Evolutionary conservation across 2,113 vertebrate genomes (phyloP).

Genomic region (Numenius arquata): DNA sequence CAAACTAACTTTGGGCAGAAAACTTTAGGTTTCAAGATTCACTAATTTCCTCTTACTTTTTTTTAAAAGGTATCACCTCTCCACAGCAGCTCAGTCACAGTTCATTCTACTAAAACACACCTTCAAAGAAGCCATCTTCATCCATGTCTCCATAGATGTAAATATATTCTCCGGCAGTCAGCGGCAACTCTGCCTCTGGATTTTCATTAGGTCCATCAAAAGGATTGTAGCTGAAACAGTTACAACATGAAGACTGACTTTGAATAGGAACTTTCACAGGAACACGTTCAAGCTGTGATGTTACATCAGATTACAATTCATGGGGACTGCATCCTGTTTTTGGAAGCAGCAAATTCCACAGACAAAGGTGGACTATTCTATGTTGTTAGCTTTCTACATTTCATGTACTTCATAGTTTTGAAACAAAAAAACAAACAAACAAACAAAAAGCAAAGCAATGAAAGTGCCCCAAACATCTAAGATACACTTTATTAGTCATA

Average conservation of each 20-base stretch:
- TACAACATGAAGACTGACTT: neutral
- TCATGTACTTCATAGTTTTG: neutral
- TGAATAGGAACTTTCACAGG: neutral
- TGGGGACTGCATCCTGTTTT: neutral
- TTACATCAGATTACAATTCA: neutral
- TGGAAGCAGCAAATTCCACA: neutral
- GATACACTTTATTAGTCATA: neutral
- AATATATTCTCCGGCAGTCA: slow-evolving; percentile 97
- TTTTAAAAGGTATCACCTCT: neutral
- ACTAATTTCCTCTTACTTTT: neutral
- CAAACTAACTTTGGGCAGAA: neutral
- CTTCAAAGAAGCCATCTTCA: slow-evolving; percentile 98
- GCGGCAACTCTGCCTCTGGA: slow-evolving; percentile 93
- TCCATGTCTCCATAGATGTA: slow-evolving; percentile 97
- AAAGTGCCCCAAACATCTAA: neutral
- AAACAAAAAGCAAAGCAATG: too few relatives aligned
- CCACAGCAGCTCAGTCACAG: neutral
- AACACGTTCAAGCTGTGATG: neutral
- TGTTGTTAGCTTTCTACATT: too few relatives aligned
- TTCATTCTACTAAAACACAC: slow-evolving; percentile 60
- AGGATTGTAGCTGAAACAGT: slow-evolving; percentile 89
- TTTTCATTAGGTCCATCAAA: slow-evolving; percentile 98
- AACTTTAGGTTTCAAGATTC: neutral
- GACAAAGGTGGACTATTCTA: neutral
- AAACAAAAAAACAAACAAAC: neutral